Evolutionary conservation across 2,888 invertebrate genomes (phyloP).

Genomic region (Silvanus unidentatus): DNA sequence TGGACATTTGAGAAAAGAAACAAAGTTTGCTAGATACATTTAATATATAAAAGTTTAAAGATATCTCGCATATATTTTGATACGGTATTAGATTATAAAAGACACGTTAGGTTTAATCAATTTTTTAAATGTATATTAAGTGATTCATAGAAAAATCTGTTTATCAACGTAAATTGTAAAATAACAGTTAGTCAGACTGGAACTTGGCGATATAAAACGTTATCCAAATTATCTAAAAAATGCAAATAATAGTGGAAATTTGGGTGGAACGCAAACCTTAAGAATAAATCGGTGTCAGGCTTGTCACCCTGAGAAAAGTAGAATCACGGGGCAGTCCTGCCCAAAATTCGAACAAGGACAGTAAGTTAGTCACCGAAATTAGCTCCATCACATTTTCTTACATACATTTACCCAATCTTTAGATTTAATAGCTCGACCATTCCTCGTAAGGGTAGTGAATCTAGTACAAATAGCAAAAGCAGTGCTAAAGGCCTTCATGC

Average conservation of each 20-base stretch:
- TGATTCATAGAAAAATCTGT: too few relatives aligned
- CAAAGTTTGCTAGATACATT: too few relatives aligned
- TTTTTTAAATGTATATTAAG: too few relatives aligned
- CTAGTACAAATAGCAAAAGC: constrained; percentile 34
- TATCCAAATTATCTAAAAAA: constrained; percentile 33
- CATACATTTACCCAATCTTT: too few relatives aligned
- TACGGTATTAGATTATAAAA: too few relatives aligned
- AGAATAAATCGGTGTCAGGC: constrained; percentile 35
- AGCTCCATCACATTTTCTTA: neutral
- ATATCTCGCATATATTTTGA: constrained; percentile 3
- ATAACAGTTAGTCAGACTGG: constrained; percentile 34
- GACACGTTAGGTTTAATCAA: too few relatives aligned
- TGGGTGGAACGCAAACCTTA: constrained; percentile 26
- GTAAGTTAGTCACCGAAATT: constrained; percentile 28
- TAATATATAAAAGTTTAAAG: neutral
- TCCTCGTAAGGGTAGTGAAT: constrained; percentile 41
- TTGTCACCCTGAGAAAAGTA: constrained; percentile 38
- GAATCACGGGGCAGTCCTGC: constrained; percentile 47
- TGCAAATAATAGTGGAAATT: constrained; percentile 24
- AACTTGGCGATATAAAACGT: constrained; percentile 38
- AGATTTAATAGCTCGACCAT: constrained; percentile 42
- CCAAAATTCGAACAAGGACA: constrained; percentile 44
- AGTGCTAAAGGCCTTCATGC: constrained; percentile 27
- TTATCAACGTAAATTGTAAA: neutral
- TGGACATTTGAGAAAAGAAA: too few relatives aligned